Evolutionary conservation across 2,797 vertebrate species (phyloP), one percentile per base, ranked within the genome.

Genomic region (Orestias chungarensis): DNA sequence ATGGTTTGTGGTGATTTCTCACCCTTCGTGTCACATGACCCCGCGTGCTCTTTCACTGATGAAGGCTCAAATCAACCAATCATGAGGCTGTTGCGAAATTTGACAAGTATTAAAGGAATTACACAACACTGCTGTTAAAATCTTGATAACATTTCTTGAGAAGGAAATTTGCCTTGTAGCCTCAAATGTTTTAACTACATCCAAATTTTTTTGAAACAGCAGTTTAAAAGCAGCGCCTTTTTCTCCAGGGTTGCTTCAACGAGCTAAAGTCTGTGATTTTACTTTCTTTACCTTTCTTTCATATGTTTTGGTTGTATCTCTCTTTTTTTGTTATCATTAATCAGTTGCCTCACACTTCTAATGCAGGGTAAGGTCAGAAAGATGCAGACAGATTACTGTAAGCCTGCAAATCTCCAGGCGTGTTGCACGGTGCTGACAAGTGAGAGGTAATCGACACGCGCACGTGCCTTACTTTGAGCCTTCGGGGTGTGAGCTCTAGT

Each of bases 351-450:
- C 83, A 52, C 76, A 40, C 23, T 25, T 25, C 14, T 38, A 9
- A 3, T 27, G 40, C 43, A 64, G 71, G 7, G 66, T 70, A 75
- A 40, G 78, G 29, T 77, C 35, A 67, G n/a, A n/a, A n/a, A n/a
- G n/a, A n/a, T 74, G 73, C 71, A 66, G 78, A 86, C 76, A 85
- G 89, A 89, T 91, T 86, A 88, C 79, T 78, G 68, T 88, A 87
- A 91, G 29, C 72, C 80, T 71, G 69, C 90, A 89, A 92, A 93
- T 89, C 82, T 71, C 67, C 1, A 40, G 54, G 76, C 67, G 62
- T 43, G 46, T 54, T 54, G 44, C 71, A 71, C 66, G 50, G 75
- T 71, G 73, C 59, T 83, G 87, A 84, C 82, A 86, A 80, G 81
- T 82, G 78, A 75, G 70, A 79, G 75, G 54, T 70, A 27, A 68